phyloP scores from a whole-genome alignment of 2,888 invertebrate species.

The Nesidiocoris tenuis region DNA sequence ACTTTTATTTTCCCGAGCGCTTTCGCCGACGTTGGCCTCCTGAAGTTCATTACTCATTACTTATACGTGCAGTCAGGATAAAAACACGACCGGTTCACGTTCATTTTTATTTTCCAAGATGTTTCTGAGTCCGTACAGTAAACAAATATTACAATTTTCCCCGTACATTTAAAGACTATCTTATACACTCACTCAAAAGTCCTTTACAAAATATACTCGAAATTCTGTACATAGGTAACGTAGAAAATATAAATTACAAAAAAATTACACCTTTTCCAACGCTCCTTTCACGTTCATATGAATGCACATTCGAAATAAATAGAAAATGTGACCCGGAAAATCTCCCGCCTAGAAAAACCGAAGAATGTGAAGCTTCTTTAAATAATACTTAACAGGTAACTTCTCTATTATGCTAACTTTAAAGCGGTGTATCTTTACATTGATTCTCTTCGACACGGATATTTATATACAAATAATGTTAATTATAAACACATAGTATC shows the following conservation, averaged over 20 bases:
- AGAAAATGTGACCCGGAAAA: too few relatives aligned
- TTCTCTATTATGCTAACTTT: conserved; percentile 45
- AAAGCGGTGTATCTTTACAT: conserved; percentile 47
- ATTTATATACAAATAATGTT: conserved; percentile 40
- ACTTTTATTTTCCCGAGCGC: too few relatives aligned
- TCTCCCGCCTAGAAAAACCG: conserved; percentile 2
- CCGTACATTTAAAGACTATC: conserved; percentile 47
- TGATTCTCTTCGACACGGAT: conserved; percentile 37
- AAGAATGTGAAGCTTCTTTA: conserved; percentile 23
- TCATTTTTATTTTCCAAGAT: conserved; percentile 36
- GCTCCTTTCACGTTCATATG: not conserved
- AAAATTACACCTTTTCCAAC: not conserved
- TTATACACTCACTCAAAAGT: conserved; percentile 48
- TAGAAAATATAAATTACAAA: conserved; percentile 48
- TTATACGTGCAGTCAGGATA: too few relatives aligned
- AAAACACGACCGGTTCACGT: not conserved
- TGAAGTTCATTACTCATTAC: too few relatives aligned
- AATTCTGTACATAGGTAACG: conserved; percentile 50
- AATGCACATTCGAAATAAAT: conserved; percentile 39
- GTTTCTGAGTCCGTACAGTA: conserved; percentile 47
- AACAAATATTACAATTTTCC: conserved; percentile 47
- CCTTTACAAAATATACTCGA: conserved; percentile 45
- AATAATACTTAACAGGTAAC: conserved; percentile 44
- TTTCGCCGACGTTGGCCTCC: too few relatives aligned
- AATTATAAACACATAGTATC: conserved; percentile 27